These are phyloP conservation scores for Xiphias gladius DNA, from an alignment of 2,113 vertebrate species.

Conservation along the genomic window DNA sequence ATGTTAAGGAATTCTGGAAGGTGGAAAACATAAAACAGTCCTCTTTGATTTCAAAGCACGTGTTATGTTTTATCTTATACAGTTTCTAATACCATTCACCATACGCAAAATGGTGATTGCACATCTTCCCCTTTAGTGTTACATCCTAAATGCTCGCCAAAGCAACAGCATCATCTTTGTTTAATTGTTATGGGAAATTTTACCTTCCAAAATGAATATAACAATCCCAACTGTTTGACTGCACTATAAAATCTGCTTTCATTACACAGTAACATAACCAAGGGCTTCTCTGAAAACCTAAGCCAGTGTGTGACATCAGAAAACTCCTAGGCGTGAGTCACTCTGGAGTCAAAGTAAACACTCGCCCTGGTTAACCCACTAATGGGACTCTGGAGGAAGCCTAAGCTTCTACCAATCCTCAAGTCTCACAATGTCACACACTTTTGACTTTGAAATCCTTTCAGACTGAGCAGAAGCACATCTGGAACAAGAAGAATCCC, in stretches of 20 bases:
- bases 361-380: slow-evolving; percentile 2
- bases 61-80: background rate
- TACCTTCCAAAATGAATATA: slow-evolving; percentile 16
- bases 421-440: slow-evolving; percentile 13
- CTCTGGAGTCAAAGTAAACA: slow-evolving; percentile 41
- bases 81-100: background rate
- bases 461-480: slow-evolving; percentile 19
- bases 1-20: background rate
- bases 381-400: slow-evolving; percentile 38
- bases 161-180: slow-evolving; percentile 1
- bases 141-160: background rate
- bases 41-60: background rate
- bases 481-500: slow-evolving; percentile 22
- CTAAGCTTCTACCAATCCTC: background rate
- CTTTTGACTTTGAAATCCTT: slow-evolving; percentile 24
- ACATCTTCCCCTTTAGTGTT: slow-evolving; percentile 9
- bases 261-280: slow-evolving; percentile 2
- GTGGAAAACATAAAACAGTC: background rate
- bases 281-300: slow-evolving; percentile 10
- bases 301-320: slow-evolving; percentile 14
- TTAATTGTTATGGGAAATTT: slow-evolving; percentile 10
- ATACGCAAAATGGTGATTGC: slow-evolving; percentile 10
- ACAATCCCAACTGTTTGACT: slow-evolving; percentile 15
- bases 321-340: slow-evolving; percentile 23
- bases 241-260: slow-evolving; percentile 12